Base-by-base conservation (phyloP, 2,888 invertebrate species). In the Taenaris catops region DNA sequence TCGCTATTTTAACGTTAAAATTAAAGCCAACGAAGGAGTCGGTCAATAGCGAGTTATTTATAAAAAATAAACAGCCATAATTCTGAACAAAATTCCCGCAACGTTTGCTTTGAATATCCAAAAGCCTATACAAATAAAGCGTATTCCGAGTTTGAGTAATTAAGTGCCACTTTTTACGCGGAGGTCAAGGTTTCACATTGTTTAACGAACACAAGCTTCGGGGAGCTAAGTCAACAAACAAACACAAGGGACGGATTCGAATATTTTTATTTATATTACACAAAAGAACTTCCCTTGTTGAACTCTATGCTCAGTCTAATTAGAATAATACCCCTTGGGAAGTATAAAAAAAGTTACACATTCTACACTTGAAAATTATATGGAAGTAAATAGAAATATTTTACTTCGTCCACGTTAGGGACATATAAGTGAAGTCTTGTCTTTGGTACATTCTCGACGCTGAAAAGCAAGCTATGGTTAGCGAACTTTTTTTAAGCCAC, bases 121-220 rank as follows among this genome's bases (percentile, higher is more conserved):
- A 20, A 29, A 20, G 29, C 20, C 12, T 21, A 20, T 29, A 20
- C 29, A 29, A 29, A 26, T 26, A 26, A 25, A 26, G 26, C 8
- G 17, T 17, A 29, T 29, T 29, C 29, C 11, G 9, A 19, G 29
- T 29, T 12, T 29, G 12, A 29, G 20, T 34, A 8, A 23, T 27
- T 27, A 23, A 10, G 14, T 14, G 34, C 17, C 19, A n/a, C 23
- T 27, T 35, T 34, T 35, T 28, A 27, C 17, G 7, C 11, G 23
- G n/a, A n/a, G 28, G 34, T 28, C 27, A 21, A 34, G 34, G 26
- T 28, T 28, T 16, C 21, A 4, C 11, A 4, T 29, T 24, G 21
- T 27, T 18, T 24, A 17, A 24, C 12, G 8, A 28, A 24, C 17
- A 18, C 34, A 5, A 8, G 8, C 25, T 8, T 12, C 6, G 12